Conservation (phyloP, 2,113 vertebrate genomes). For the Campylomormyrus tamandua region DNA sequence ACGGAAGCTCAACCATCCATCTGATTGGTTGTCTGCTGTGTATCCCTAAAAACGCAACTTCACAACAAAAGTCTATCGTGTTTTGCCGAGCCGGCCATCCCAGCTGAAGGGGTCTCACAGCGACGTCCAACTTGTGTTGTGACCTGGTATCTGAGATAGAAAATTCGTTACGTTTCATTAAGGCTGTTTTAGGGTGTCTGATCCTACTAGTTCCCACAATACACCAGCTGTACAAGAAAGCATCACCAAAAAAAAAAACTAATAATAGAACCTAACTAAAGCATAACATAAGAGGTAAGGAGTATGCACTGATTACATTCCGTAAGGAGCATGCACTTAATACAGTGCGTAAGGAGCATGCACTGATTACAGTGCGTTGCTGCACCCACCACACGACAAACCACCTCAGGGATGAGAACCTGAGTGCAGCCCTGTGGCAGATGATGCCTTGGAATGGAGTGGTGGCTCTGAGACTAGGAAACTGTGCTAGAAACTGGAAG, state of each 20-base stretch:
- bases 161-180: neutral
- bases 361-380: too few relatives aligned
- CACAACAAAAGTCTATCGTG: neutral
- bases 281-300: neutral
- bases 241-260: too few relatives aligned
- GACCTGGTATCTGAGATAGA: neutral
- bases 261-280: neutral
- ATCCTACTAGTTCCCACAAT: neutral
- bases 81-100: neutral
- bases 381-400: too few relatives aligned
- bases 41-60: neutral
- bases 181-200: neutral
- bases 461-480: too few relatives aligned
- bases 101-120: neutral
- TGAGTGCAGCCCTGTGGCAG: too few relatives aligned
- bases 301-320: too few relatives aligned
- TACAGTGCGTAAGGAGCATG: too few relatives aligned
- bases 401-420: too few relatives aligned
- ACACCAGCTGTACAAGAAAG: neutral
- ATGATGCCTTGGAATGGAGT: too few relatives aligned
- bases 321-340: too few relatives aligned
- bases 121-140: neutral
- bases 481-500: too few relatives aligned
- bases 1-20: too few relatives aligned
- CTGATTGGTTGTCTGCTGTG: neutral